Percentiles rank a stretch among this genome's conserved stretches.
Conservation (phyloP, 23 tunicate species). For the Halocynthia aurantium region DNA sequence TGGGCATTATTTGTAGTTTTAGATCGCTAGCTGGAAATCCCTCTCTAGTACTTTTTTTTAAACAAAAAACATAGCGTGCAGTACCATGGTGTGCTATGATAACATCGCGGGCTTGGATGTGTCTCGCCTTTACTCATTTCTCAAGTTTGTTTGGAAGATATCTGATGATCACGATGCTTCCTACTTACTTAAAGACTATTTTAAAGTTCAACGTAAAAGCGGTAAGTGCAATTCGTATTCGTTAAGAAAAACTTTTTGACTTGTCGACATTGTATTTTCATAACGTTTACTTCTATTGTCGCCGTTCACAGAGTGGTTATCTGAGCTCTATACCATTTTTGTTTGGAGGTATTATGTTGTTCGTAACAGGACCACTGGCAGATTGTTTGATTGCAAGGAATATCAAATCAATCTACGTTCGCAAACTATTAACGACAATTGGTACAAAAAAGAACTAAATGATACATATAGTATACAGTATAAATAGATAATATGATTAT, state of each 20-base stretch:
- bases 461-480: not conserved
- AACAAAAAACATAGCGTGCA: not conserved
- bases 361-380: slow-evolving; percentile 1
- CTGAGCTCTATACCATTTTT: slow-evolving; percentile 19
- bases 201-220: slow-evolving; percentile 23
- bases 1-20: not conserved
- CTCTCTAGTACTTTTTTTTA: not conserved
- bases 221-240: not conserved
- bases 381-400: slow-evolving; percentile 15
- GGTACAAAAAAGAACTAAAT: not conserved
- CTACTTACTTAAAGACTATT: slow-evolving; percentile 8
- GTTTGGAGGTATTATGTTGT: not conserved
- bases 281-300: not conserved
- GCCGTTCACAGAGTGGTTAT: slow-evolving; percentile 5
- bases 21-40: too few relatives aligned
- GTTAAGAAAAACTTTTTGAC: not conserved
- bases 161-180: slow-evolving; percentile 20
- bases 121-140: slow-evolving; percentile 20
- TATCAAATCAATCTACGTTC: slow-evolving; percentile 11
- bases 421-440: not conserved
- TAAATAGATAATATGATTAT: not conserved
- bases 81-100: slow-evolving; percentile 8
- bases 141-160: slow-evolving; percentile 10
- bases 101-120: slow-evolving; percentile 8
- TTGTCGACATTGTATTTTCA: not conserved